phyloP scores from a whole-genome alignment of 92 coral and sea anemone genomes.

The Epizoanthus rinbou region DNA sequence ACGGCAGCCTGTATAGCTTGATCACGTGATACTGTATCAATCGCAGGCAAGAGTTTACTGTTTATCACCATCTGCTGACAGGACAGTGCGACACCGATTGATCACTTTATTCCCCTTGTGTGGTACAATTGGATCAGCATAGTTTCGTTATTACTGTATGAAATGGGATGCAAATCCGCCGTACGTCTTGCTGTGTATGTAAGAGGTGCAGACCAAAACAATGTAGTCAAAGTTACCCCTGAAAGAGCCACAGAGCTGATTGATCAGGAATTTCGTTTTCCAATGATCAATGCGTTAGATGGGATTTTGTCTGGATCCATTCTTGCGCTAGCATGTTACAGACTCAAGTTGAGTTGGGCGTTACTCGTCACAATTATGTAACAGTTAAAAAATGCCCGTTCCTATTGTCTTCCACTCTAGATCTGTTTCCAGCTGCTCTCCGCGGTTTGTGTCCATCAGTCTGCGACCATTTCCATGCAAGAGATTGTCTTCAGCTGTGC shows the following conservation, averaged over 20 bases:
- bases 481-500: not conserved
- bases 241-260: not conserved
- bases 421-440: not conserved
- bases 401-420: not conserved
- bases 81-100: no score
- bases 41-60: no score
- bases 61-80: no score
- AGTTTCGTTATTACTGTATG: no score
- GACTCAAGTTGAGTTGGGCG: not conserved
- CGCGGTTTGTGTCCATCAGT: not conserved
- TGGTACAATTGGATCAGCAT: no score
- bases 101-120: no score
- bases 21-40: no score
- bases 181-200: not conserved
- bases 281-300: not conserved
- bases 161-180: no score
- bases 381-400: not conserved
- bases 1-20: no score
- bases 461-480: not conserved
- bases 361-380: not conserved
- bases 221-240: no score
- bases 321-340: not conserved
- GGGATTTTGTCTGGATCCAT: not conserved
- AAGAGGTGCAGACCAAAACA: not conserved
- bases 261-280: not conserved